Percentiles rank a stretch among this genome's conserved stretches.
Evolutionary conservation across 2,113 vertebrate species (phyloP).

Genomic region (Lophius piscatorius): DNA sequence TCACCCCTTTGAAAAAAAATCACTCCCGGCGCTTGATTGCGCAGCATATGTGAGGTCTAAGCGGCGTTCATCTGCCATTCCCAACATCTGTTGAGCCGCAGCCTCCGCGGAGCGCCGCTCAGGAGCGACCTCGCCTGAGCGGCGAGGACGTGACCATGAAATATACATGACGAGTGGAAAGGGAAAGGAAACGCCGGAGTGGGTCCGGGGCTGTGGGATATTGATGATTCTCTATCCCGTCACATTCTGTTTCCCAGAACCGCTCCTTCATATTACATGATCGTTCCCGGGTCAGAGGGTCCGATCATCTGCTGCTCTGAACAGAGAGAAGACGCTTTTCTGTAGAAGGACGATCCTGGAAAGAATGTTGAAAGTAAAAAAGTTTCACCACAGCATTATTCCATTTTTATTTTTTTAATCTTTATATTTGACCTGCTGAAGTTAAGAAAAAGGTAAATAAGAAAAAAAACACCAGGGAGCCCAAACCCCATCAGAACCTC

Average conservation of each 20-base stretch:
- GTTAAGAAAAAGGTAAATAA: too few relatives aligned
- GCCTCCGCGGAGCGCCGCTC: conserved; percentile 32
- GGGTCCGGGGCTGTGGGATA: conserved; percentile 28
- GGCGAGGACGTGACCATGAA: conserved; percentile 30
- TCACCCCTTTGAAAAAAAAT: conserved; percentile 68
- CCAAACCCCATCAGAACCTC: too few relatives aligned
- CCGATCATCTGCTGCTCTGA: background rate
- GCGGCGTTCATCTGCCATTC: conserved; percentile 67
- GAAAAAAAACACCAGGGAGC: too few relatives aligned
- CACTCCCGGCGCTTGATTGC: conserved; percentile 41
- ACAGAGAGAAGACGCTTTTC: background rate
- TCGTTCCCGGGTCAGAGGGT: background rate
- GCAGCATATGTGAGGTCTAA: conserved; percentile 67
- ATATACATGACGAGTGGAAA: conserved; percentile 46
- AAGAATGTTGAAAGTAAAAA: too few relatives aligned
- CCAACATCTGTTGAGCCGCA: conserved; percentile 64
- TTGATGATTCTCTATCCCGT: conserved; percentile 24
- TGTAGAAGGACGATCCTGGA: too few relatives aligned
- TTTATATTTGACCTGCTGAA: too few relatives aligned
- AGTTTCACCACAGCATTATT: too few relatives aligned
- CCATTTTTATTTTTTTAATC: too few relatives aligned
- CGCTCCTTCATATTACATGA: conserved; percentile 26
- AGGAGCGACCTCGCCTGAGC: conserved; percentile 39
- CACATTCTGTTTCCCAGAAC: conserved; percentile 6
- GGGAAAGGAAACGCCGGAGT: conserved; percentile 9